Evolutionary conservation across 2,113 vertebrate genomes (phyloP), one percentile per base, ranked within the genome.

Genomic region (Ochotona princeps): DNA sequence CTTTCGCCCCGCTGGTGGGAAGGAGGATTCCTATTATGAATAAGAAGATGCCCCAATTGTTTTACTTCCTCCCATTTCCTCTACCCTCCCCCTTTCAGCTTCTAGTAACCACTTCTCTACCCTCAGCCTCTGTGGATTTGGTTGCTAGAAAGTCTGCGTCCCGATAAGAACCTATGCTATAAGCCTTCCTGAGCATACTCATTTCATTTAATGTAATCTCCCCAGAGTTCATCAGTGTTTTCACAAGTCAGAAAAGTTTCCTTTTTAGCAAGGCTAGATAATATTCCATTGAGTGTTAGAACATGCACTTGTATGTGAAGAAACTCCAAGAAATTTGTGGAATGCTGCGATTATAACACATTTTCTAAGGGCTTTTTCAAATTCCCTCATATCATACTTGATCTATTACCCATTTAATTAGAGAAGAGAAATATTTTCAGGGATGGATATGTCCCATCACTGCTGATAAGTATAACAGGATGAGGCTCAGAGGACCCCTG

Each of bases 11-110:
- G 44, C 2, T 49, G 32, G 8, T 76, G 0, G 9, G 44, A 35
- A 47, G 2, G 13, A 28, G 4, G 11, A 26, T 61, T 61, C 83
- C 18, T 47, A 86, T 82, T 91, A 85, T 25, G 26, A 44, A 79
- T 26, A 74, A 35, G 4, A 51, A 44, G 18, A 44, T 75, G 11
- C 1, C 7, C 26, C 5, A 15, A 9, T 0, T 47, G 66, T 65
- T 17, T 14, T 49, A 12, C 23, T 57, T 67, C 4, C n/a, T 8
- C 17, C 30, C 23, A 61, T 61, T 76, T 8, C 57, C 3, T 5
- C 7, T 10, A 23, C 2, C 5, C 0, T 13, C 5, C 14, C 54
- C 14, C 54, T 5, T 7, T 18, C 32, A 17, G 2, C 9, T 13
- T 30, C 61, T 60, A 2, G 0, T 30, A 65, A 44, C 3, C 30